These are phyloP conservation scores for Pangasianodon gigas DNA, from an alignment of 2,113 vertebrate species.

Conservation along the genomic window DNA sequence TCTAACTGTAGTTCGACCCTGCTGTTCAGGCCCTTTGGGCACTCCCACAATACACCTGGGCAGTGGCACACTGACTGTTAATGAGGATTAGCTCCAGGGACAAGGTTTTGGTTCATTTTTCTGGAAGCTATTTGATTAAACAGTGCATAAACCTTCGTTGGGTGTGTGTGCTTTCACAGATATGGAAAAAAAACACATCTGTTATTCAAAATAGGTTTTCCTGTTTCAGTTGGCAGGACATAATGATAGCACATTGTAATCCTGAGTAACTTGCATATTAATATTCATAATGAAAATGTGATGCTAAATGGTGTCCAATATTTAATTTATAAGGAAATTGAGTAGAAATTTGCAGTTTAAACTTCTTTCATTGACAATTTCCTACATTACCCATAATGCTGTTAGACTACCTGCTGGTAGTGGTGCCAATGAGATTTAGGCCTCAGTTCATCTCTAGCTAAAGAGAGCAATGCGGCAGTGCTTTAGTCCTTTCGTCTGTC, in stretches of 20 bases:
- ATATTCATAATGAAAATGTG: neutral
- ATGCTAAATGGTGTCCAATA: neutral
- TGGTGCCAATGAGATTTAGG: neutral
- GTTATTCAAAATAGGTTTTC: neutral
- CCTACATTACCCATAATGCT: neutral
- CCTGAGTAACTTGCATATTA: neutral
- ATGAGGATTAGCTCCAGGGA: conserved; percentile 36
- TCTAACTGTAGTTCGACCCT: conserved; percentile 35
- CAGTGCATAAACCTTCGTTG: neutral
- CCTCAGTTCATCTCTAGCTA: neutral
- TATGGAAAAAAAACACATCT: neutral
- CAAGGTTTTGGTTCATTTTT: conserved; percentile 1
- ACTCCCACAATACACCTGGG: conserved; percentile 46
- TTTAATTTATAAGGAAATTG: neutral
- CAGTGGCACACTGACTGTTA: conserved; percentile 6
- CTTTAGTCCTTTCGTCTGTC: neutral
- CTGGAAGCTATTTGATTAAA: neutral
- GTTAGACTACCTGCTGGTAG: neutral
- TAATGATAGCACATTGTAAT: neutral
- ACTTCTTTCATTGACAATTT: neutral
- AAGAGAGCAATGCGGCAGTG: neutral
- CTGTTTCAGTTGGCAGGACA: neutral
- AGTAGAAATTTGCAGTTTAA: neutral
- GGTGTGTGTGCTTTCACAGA: neutral
- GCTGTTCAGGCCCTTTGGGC: conserved; percentile 40